Evolutionary conservation across 2,797 vertebrate genomes (phyloP), one percentile per base, ranked within the genome.

Genomic region (Sebastes nivosus): DNA sequence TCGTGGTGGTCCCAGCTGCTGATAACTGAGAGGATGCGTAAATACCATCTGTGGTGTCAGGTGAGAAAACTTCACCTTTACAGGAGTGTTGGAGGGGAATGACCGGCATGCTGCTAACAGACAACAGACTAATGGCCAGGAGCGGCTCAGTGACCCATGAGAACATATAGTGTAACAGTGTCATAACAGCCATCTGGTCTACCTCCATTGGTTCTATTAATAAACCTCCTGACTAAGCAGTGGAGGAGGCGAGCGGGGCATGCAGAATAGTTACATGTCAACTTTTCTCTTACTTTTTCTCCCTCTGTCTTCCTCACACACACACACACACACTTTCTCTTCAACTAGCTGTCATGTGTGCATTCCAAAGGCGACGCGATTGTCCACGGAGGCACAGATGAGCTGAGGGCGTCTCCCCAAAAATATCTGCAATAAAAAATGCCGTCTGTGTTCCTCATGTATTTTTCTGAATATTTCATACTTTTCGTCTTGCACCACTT

Each of bases 121-220:
- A 86, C 84, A 84, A 72, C 70, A 77, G 67, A 87, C 75, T 87
- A 84, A 92, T 87, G 79, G 72, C 79, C 75, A 71, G 66, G 79
- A 86, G 84, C 71, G 80, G 83, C 83, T 87, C 84, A 20, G 54
- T 83, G 87, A 87, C 89, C 91, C 77, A 6, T 60, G 87, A 80
- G 84, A 88, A 92, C 73, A 92, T 90, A 90, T 85, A 46, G 36
- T 42, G 36, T 18, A 75, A 80, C 72, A 36, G 84, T 89, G 88
- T 89, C 85, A 92, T 85, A 87, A 85, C 79, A 82, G 83, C 88
- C 93, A 94, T 92, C 89, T 95, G 93, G 63, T 88, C 74, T 66
- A 77, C 82, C 61, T 89, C 80, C 83, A 20, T 72, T 80, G 77
- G n/a, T 65, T 84, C 79, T 82, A 88, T 83, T 88, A 84, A 87